Evolutionary conservation across 2,888 invertebrate genomes (phyloP).

Genomic region (Ectobius pallidus): DNA sequence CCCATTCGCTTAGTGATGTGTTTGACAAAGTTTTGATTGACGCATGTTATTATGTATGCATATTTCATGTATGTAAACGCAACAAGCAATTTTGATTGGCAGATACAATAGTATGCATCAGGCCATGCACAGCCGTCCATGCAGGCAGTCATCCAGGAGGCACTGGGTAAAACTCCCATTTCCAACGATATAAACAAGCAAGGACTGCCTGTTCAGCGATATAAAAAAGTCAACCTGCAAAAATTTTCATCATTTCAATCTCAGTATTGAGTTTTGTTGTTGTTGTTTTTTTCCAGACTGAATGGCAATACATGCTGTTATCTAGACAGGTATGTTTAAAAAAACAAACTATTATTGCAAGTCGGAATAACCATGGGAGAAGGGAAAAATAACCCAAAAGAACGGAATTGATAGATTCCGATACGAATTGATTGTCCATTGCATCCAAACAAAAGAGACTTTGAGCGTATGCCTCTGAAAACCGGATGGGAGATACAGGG

Average conservation of each 20-base stretch:
- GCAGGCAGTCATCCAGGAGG: constrained; percentile 11
- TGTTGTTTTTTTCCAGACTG: background rate
- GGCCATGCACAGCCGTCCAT: background rate
- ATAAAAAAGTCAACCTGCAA: constrained; percentile 12
- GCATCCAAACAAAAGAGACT: constrained; percentile 22
- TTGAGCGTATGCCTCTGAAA: constrained; percentile 7
- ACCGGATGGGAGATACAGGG: background rate
- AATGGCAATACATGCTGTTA: constrained; percentile 14
- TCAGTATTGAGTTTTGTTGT: background rate
- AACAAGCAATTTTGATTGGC: constrained; percentile 35
- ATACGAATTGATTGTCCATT: constrained; percentile 21
- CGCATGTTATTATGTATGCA: constrained; percentile 38
- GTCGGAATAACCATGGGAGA: constrained; percentile 10
- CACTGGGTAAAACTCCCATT: background rate
- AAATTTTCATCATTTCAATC: constrained; percentile 21
- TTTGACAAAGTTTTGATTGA: constrained; percentile 42
- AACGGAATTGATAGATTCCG: constrained; percentile 24
- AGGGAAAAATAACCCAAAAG: too few relatives aligned
- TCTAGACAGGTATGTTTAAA: constrained; percentile 9
- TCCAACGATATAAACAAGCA: constrained; percentile 3
- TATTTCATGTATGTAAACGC: constrained; percentile 41
- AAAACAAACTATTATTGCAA: constrained; percentile 2
- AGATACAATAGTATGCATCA: constrained; percentile 34
- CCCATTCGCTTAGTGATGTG: constrained; percentile 28
- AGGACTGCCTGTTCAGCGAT: background rate